Percentiles rank a stretch among this genome's conserved stretches.
Conservation (phyloP, 1,140 invertebrate genomes). For the Procambarus clarkii region DNA sequence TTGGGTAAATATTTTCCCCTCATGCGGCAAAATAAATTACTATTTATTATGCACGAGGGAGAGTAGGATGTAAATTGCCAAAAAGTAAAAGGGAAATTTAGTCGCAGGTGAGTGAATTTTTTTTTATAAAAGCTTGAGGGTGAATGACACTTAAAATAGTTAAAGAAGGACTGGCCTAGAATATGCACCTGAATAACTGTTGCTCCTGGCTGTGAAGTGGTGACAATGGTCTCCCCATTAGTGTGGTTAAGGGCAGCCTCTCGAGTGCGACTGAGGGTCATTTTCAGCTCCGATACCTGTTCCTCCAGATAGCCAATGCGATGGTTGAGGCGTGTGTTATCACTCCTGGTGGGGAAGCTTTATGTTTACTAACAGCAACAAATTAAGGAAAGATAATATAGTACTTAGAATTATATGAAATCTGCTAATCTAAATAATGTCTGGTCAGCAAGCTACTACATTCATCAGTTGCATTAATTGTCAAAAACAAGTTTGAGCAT, state of each 20-base stretch:
- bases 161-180: too few relatives aligned
- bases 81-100: too few relatives aligned
- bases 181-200: slow-evolving; percentile 69
- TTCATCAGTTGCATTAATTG: too few relatives aligned
- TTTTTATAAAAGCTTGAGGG: too few relatives aligned
- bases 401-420: not conserved
- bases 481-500: too few relatives aligned
- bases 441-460: too few relatives aligned
- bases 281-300: slow-evolving; percentile 80
- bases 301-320: slow-evolving; percentile 92
- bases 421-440: not conserved
- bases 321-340: slow-evolving; percentile 89
- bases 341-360: slow-evolving; percentile 79
- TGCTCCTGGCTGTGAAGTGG: slow-evolving; percentile 63
- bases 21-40: too few relatives aligned
- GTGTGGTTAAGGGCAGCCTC: slow-evolving; percentile 32
- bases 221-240: slow-evolving; percentile 46
- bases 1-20: too few relatives aligned
- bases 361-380: not conserved
- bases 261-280: slow-evolving; percentile 42
- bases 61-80: too few relatives aligned
- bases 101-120: too few relatives aligned
- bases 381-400: not conserved
- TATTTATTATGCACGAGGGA: too few relatives aligned
- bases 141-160: too few relatives aligned